Evolutionary conservation across 2,797 vertebrate species (phyloP).

Genomic region (Podargus strigoides): DNA sequence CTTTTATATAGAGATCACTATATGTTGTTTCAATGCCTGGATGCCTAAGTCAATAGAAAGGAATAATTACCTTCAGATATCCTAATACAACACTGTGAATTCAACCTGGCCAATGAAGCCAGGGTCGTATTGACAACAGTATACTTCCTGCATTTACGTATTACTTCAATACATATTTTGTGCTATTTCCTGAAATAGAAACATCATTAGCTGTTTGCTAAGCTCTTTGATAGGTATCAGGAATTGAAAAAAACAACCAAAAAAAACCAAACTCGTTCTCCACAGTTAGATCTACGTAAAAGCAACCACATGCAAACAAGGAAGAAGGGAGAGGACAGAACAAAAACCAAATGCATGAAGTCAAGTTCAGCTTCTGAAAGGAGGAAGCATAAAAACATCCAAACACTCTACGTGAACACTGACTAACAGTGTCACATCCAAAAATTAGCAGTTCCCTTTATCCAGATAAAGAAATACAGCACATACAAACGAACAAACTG

Average conservation of each 20-base stretch:
- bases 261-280: fast-evolving
- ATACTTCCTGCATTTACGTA: neutral
- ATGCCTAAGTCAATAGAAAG: neutral
- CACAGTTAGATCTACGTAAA: neutral
- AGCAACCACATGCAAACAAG: neutral
- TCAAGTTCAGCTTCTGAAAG: neutral
- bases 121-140: neutral
- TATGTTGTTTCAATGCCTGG: neutral
- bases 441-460: neutral
- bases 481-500: neutral
- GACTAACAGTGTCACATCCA: neutral
- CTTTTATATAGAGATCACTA: neutral
- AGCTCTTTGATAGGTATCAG: neutral
- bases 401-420: neutral
- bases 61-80: neutral
- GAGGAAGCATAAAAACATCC: neutral
- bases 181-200: neutral
- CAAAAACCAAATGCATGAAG: neutral
- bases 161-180: neutral
- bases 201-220: neutral
- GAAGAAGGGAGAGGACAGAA: neutral
- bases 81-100: neutral
- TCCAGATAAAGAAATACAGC: neutral
- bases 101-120: neutral
- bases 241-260: neutral